Percentiles rank a stretch among this genome's conserved stretches.
These are phyloP conservation scores for Tapirus terrestris DNA, from an alignment of 2,113 vertebrate species.

Conservation along the genomic window DNA sequence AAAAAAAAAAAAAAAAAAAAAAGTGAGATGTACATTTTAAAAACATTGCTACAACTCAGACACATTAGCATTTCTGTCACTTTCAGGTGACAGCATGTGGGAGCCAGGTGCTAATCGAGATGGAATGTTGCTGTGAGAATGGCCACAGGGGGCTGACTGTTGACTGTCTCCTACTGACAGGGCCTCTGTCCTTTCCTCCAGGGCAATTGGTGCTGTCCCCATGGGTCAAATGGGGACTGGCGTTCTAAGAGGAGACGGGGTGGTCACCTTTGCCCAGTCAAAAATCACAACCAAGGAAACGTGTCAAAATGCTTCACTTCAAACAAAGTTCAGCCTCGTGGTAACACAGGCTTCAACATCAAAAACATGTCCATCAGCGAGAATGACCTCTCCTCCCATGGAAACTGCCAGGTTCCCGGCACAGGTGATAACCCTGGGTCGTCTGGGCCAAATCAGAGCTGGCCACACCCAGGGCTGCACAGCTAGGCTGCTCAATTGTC, in stretches of 20 bases:
- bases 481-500: conserved; percentile 94
- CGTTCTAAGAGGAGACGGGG: conserved; percentile 91
- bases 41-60: conserved; percentile 96
- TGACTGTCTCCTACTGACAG: conserved; percentile 90
- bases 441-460: conserved; percentile 93
- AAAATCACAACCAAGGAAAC: conserved; percentile 93
- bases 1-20: conserved; percentile 96
- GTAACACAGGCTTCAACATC: conserved; percentile 92
- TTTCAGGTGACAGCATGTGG: conserved; percentile 95
- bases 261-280: conserved; percentile 93
- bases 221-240: conserved; percentile 94
- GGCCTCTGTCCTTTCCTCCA: conserved; percentile 91
- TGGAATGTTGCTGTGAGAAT: conserved; percentile 94
- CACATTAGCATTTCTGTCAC: conserved; percentile 93
- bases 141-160: conserved; percentile 71
- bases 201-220: conserved; percentile 92
- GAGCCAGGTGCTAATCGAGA: conserved; percentile 92
- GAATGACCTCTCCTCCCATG: conserved; percentile 88
- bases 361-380: conserved; percentile 92
- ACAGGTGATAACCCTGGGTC: conserved; percentile 94
- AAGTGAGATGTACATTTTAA: conserved; percentile 95
- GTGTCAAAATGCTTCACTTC: conserved; percentile 94
- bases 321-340: conserved; percentile 89
- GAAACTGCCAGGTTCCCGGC: conserved; percentile 91
- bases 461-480: conserved; percentile 94